Conservation (phyloP, 2,113 vertebrate species). For the Clarias gariepinus region DNA sequence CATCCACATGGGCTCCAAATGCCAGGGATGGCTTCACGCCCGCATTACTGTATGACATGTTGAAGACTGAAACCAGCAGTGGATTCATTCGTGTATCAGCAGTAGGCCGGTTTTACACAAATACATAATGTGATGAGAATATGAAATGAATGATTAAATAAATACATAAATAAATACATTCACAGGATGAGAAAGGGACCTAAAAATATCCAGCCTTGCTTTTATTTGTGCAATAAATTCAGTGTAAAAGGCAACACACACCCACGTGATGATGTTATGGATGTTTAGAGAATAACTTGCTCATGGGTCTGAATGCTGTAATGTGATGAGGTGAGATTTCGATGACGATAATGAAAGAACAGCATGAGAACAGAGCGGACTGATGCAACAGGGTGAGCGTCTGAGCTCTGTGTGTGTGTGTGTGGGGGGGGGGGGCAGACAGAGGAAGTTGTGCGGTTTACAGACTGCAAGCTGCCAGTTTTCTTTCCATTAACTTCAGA, state of each 20-base stretch:
- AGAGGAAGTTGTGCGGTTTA: constrained; percentile 59
- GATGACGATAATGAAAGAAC: constrained; percentile 58
- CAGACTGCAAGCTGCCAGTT: not conserved
- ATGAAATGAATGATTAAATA: not conserved
- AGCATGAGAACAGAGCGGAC: constrained; percentile 11
- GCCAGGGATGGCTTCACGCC: not conserved
- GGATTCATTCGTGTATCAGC: not conserved
- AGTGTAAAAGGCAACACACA: not conserved
- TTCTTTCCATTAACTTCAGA: constrained; percentile 40
- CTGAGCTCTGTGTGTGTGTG: not conserved
- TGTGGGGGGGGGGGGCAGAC: not conserved
- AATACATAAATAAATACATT: not conserved
- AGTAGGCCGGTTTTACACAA: not conserved
- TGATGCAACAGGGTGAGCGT: not conserved
- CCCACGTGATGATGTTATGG: constrained; percentile 2
- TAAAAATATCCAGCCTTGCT: not conserved
- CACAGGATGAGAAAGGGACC: not conserved
- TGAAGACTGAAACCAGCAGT: not conserved
- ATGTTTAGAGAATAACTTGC: constrained; percentile 9
- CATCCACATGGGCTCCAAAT: constrained; percentile 31
- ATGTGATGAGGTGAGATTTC: not conserved
- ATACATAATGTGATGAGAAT: not conserved
- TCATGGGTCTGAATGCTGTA: not conserved
- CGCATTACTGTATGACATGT: constrained; percentile 9
- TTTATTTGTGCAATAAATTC: not conserved